phyloP scores from a whole-genome alignment of 2,113 vertebrate genomes.

The Promerops cafer region DNA sequence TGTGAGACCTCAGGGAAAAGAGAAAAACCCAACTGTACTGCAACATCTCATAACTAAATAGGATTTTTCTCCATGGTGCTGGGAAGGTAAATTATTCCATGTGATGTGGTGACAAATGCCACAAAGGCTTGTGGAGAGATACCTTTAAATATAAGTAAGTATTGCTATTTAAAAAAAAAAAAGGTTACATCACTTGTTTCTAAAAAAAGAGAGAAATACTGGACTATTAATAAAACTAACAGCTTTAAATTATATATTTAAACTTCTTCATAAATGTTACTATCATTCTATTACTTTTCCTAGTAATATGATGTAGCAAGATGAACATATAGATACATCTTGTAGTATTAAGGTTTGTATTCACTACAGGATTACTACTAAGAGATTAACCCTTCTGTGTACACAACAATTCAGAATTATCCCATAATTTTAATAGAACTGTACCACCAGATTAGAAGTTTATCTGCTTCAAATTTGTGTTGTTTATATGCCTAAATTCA shows the following conservation, averaged over 20 bases:
- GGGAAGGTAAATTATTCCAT: not conserved
- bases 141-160: not conserved
- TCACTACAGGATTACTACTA: not conserved
- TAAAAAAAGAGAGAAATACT: not conserved
- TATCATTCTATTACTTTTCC: not conserved
- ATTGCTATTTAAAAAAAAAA: not conserved
- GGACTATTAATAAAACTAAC: not conserved
- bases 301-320: not conserved
- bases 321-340: not conserved
- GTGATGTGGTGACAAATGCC: not conserved
- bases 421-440: not conserved
- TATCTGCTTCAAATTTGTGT: not conserved
- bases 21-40: not conserved
- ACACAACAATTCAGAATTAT: not conserved
- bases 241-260: not conserved
- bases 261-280: not conserved
- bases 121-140: not conserved
- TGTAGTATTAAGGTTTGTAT: not conserved
- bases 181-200: not conserved
- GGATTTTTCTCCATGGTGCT: not conserved
- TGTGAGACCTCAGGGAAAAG: not conserved
- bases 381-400: not conserved
- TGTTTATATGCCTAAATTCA: not conserved
- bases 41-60: not conserved
- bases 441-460: not conserved